phyloP scores from a whole-genome alignment of 2,888 invertebrate genomes.

The Scelioninae gen. 1 region DNA sequence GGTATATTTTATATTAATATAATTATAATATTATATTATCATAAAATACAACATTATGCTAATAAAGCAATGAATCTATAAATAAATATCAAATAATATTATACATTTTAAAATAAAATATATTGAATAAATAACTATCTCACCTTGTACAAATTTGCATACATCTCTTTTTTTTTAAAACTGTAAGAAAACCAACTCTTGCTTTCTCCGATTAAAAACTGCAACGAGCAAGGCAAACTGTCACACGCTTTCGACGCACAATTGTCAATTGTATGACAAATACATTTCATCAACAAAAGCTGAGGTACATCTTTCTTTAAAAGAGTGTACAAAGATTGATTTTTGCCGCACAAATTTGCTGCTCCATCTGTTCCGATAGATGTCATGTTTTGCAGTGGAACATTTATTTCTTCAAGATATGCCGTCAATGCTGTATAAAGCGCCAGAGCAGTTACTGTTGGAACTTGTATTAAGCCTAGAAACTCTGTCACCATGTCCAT shows the following conservation, averaged over 20 bases:
- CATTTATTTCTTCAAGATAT: conserved; percentile 22
- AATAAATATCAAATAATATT: background rate
- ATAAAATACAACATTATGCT: background rate
- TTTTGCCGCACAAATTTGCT: conserved; percentile 32
- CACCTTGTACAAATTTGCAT: conserved; percentile 50
- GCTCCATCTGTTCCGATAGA: conserved; percentile 76
- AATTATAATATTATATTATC: background rate
- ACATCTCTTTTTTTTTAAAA: conserved; percentile 39
- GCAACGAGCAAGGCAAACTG: conserved; percentile 70
- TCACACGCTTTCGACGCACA: conserved; percentile 73
- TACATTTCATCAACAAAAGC: conserved; percentile 62
- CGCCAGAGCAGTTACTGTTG: conserved; percentile 29
- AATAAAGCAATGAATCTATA: background rate
- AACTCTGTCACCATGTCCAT: conserved; percentile 71
- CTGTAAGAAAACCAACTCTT: conserved; percentile 74
- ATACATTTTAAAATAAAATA: no score
- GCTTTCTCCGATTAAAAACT: conserved; percentile 74
- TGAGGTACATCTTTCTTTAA: conserved; percentile 14
- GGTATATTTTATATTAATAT: background rate
- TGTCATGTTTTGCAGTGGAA: conserved; percentile 69
- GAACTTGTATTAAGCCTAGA: conserved; percentile 70
- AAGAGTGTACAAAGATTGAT: conserved; percentile 24
- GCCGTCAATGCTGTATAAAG: conserved; percentile 33
- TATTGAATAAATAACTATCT: no score
- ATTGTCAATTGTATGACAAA: conserved; percentile 74